phyloP scores from a whole-genome alignment of 2,888 invertebrate genomes.

The Eucriotettix oculatus region DNA sequence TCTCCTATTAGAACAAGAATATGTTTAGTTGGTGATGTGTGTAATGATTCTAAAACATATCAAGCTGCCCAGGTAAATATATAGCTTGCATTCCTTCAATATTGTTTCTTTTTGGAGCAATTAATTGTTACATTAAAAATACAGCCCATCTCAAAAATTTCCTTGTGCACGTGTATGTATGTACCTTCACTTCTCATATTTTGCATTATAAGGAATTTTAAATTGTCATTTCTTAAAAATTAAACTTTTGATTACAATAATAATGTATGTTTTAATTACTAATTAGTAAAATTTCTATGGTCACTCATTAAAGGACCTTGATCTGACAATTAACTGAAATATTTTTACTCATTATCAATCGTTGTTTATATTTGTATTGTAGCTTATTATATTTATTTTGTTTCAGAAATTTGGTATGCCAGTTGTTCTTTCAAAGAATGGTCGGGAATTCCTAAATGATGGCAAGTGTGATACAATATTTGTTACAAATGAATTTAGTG shows the following conservation, averaged over 20 bases:
- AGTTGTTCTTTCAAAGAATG: constrained; percentile 42
- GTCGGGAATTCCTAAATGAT: constrained; percentile 40
- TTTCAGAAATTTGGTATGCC: constrained; percentile 38
- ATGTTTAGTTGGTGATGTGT: constrained; percentile 42
- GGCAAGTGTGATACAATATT: constrained; percentile 46
- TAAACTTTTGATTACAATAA: no score
- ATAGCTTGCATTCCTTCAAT: neutral
- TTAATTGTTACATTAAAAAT: neutral
- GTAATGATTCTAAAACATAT: constrained; percentile 33
- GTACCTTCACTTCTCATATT: no score
- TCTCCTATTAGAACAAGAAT: constrained; percentile 23
- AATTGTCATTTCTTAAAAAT: no score
- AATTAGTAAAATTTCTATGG: no score
- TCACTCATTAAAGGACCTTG: no score
- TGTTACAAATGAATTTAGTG: constrained; percentile 57
- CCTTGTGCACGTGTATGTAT: no score
- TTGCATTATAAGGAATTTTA: no score
- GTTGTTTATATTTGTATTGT: no score
- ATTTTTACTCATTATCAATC: no score
- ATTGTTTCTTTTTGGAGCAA: neutral
- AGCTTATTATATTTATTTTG: constrained; percentile 6
- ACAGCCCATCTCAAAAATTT: no score
- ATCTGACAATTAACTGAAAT: no score
- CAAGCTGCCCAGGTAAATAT: constrained; percentile 34
- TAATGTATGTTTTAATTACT: no score